Evolutionary conservation across 1,140 invertebrate genomes (phyloP).

Genomic region (Caenorhabditis brenneri): DNA sequence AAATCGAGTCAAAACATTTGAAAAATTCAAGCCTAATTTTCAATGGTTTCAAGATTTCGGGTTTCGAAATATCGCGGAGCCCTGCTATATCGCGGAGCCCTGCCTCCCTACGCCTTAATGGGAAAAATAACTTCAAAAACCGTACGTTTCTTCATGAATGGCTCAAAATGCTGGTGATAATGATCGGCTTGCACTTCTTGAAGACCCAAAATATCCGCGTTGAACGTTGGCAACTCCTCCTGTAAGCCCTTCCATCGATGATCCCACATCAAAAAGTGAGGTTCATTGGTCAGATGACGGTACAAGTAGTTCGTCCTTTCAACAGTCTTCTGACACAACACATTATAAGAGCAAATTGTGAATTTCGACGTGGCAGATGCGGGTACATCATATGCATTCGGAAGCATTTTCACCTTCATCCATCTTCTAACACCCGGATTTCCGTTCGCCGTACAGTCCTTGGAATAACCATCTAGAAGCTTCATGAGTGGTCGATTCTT

Average conservation of each 20-base stretch:
- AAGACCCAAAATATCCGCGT: slow-evolving; percentile 56
- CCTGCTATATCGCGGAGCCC: no score
- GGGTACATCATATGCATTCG: no score
- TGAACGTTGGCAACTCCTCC: slow-evolving; percentile 41
- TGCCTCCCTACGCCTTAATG: neutral
- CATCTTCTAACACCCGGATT: neutral
- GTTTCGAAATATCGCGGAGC: no score
- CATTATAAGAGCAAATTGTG: slow-evolving; percentile 54
- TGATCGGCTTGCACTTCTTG: slow-evolving; percentile 54
- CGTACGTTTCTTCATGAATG: slow-evolving; percentile 49
- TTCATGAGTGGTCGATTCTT: neutral
- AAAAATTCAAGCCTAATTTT: no score
- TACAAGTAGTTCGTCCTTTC: slow-evolving; percentile 48
- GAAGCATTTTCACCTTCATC: neutral
- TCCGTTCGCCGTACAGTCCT: neutral
- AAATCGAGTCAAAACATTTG: no score
- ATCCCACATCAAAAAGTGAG: slow-evolving; percentile 38
- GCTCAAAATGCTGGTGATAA: slow-evolving; percentile 22
- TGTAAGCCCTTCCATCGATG: slow-evolving; percentile 44
- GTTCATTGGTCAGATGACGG: slow-evolving; percentile 6
- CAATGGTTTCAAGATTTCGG: no score
- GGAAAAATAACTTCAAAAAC: neutral
- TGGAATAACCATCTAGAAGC: neutral
- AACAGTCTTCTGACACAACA: slow-evolving; percentile 55
- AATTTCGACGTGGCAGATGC: neutral